Evolutionary conservation across 2,888 invertebrate species (phyloP).

Genomic region (Lordiphosa andalusiaca): DNA sequence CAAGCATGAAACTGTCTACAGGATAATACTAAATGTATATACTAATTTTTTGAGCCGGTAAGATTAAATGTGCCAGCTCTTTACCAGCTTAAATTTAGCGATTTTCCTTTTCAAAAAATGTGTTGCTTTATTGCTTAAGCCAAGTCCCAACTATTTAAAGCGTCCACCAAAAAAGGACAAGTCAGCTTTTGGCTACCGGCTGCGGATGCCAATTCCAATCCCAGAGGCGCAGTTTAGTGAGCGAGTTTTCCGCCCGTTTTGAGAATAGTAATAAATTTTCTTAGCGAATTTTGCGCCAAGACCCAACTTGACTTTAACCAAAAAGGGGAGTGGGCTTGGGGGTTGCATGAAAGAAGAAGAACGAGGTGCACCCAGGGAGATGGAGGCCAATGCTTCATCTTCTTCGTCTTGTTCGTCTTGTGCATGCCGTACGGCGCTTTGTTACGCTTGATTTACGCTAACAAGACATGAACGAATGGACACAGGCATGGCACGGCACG

Average conservation of each 20-base stretch:
- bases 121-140: background rate
- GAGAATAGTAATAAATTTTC: slow-evolving; percentile 68
- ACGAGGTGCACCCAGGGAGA: slow-evolving; percentile 9
- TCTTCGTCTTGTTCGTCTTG: slow-evolving; percentile 26
- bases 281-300: slow-evolving; percentile 42
- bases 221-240: slow-evolving; percentile 66
- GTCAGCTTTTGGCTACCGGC: slow-evolving; percentile 26
- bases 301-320: slow-evolving; percentile 49
- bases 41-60: too few species aligned
- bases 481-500: slow-evolving; percentile 36
- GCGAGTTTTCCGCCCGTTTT: slow-evolving; percentile 57
- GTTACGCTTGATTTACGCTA: slow-evolving; percentile 75
- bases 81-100: too few species aligned
- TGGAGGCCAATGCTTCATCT: slow-evolving; percentile 52
- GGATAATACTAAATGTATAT: too few species aligned
- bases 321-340: slow-evolving; percentile 8
- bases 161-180: slow-evolving; percentile 35
- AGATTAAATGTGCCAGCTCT: too few species aligned
- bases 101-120: background rate
- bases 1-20: too few species aligned
- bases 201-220: slow-evolving; percentile 25
- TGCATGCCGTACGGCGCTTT: slow-evolving; percentile 58
- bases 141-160: slow-evolving; percentile 1
- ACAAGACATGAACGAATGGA: slow-evolving; percentile 75
- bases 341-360: background rate